Evolutionary conservation across 2,797 vertebrate genomes (phyloP).

Genomic region (Centropyge bicolor): DNA sequence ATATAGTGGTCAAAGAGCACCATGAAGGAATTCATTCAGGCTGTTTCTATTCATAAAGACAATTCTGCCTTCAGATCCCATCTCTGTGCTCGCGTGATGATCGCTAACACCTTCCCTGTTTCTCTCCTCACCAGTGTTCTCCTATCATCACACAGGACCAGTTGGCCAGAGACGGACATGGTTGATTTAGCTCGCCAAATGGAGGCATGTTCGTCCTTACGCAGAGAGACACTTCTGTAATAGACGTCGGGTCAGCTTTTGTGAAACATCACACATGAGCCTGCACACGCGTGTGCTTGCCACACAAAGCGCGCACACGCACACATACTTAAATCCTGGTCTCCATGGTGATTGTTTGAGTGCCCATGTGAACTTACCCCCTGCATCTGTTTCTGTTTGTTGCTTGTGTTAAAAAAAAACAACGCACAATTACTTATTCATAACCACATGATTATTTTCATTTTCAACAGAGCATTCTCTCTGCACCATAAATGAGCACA

Average conservation of each 20-base stretch:
- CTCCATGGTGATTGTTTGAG: constrained; percentile 88
- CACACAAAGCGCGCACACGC: constrained; percentile 28
- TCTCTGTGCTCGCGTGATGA: constrained; percentile 52
- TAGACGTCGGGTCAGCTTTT: constrained; percentile 65
- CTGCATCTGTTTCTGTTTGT: constrained; percentile 85
- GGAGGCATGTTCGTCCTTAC: constrained; percentile 69
- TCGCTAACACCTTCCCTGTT: constrained; percentile 65
- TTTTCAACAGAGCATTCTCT: constrained; percentile 49
- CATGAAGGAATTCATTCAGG: constrained; percentile 43
- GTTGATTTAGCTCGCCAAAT: constrained; percentile 74
- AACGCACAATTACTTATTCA: constrained; percentile 74
- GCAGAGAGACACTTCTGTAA: constrained; percentile 63
- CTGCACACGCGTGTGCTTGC: constrained; percentile 36
- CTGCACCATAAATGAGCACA: constrained; percentile 56
- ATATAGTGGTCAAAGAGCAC: neutral
- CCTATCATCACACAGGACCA: constrained; percentile 70
- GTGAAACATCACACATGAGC: constrained; percentile 67
- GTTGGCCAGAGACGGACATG: constrained; percentile 74
- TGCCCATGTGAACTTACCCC: constrained; percentile 83
- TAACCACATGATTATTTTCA: constrained; percentile 69
- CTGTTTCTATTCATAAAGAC: constrained; percentile 42
- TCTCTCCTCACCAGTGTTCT: constrained; percentile 52
- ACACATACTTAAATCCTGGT: constrained; percentile 73
- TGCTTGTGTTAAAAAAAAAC: constrained; percentile 47
- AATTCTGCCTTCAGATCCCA: constrained; percentile 46